Evolutionary conservation across 2,888 invertebrate species (phyloP), one percentile per base, ranked within the genome.

Genomic region (Lydus trimaculatus): DNA sequence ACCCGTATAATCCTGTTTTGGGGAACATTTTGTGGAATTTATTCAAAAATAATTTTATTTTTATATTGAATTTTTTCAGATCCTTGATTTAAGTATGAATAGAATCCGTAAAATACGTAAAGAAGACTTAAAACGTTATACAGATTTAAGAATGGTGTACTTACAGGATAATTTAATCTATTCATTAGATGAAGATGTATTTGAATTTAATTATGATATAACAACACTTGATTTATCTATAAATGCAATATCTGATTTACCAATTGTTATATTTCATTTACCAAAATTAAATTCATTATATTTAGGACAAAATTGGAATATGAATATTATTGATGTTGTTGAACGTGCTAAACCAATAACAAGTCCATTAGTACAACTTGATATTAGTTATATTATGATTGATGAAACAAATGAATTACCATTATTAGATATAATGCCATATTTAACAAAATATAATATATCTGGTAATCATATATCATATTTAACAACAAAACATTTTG

Each of bases 141-240:
- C 74, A 8, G 74, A 77, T 74, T 70, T 84, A 58, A 78, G 81
- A 66, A 78, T 82, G 59, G 67, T 85, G 77, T 85, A 85, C 78
- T 81, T 85, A 78, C 76, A 74, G 17, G 85, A 85, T 58, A 85
- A 85, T 69, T 65, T 81, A 39, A 72, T 85, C 65, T 74, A 73
- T 11, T 75, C 77, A 13, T 76, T 84, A 23, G 79, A 83, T 25
- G 79, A 81, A 7, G 79, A 82, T 20, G 73, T 79, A 0, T 82
- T 85, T 59, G 67, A 73, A n/a, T 82, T 78, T 28, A 67, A 78
- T 66, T 67, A 75, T 23, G 69, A 75, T 58, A 74, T 85, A 58
- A 74, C 75, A 23, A 80, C 80, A 5, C 70, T 85, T 25, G 85
- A 85, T 71, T 71, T 85, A 61, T 81, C 84, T 1, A 58, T 77